phyloP scores from a whole-genome alignment of 2,888 invertebrate genomes.

The Latheticus oryzae region DNA sequence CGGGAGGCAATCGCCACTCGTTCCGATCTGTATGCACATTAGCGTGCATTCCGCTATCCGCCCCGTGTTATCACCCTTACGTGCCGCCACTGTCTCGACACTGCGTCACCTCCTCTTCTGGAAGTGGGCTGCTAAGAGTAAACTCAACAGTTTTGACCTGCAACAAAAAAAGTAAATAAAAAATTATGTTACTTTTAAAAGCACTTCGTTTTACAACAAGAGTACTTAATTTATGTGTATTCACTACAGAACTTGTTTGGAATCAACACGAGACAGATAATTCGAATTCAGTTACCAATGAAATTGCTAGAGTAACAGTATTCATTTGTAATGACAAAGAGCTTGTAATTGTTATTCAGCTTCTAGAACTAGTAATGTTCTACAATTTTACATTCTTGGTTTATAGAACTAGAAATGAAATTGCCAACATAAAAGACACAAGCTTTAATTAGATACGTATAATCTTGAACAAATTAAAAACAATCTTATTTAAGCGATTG shows the following conservation, averaged over 20 bases:
- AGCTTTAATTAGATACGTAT: no score
- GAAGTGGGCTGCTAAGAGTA: constrained; percentile 37
- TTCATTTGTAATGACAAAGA: constrained; percentile 15
- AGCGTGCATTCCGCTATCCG: constrained; percentile 84
- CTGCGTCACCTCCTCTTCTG: constrained; percentile 44
- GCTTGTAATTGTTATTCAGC: constrained; percentile 12
- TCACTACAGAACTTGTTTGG: no score
- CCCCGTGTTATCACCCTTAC: constrained; percentile 72
- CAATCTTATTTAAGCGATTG: constrained; percentile 7
- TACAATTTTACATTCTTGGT: no score
- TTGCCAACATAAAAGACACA: no score
- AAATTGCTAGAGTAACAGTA: constrained; percentile 16
- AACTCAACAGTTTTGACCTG: constrained; percentile 42
- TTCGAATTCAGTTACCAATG: constrained; percentile 11
- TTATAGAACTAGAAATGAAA: no score
- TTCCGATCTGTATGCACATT: constrained; percentile 89
- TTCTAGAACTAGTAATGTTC: constrained; percentile 14
- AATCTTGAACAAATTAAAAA: no score
- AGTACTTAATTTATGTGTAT: no score
- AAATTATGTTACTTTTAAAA: no score
- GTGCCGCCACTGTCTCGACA: constrained; percentile 59
- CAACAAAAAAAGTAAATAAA: no score
- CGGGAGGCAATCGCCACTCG: constrained; percentile 92
- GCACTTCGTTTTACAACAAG: no score
- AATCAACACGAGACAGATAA: constrained; percentile 19